phyloP scores from a whole-genome alignment of 2,797 vertebrate genomes.

The Sebastes vulpes region DNA sequence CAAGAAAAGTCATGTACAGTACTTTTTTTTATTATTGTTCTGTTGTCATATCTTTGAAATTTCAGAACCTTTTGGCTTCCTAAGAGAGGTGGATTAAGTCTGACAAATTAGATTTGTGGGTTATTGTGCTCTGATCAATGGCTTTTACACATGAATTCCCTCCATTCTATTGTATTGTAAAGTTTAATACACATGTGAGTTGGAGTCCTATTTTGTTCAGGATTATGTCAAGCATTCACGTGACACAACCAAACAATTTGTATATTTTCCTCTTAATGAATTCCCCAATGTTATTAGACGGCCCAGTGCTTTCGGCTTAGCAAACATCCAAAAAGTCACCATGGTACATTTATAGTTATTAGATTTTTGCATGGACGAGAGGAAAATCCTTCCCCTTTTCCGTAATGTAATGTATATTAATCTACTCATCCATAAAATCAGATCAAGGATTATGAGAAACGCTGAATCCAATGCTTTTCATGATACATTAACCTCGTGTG shows the following conservation, averaged over 20 bases:
- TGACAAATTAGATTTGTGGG: neutral
- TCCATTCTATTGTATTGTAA: neutral
- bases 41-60: neutral
- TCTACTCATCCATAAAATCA: conserved; percentile 78
- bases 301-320: conserved; percentile 16
- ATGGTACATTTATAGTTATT: conserved; percentile 68
- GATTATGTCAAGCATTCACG: conserved; percentile 23
- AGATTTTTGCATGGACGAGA: conserved; percentile 54
- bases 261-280: conserved; percentile 35
- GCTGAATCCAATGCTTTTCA: conserved; percentile 73
- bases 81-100: neutral
- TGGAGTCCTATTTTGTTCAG: conserved; percentile 1
- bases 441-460: conserved; percentile 74
- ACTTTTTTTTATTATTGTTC: neutral
- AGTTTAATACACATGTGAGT: neutral
- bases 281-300: conserved; percentile 38
- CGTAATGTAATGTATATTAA: conserved; percentile 69
- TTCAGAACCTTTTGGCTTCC: neutral
- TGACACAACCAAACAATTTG: conserved; percentile 31
- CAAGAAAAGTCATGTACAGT: neutral
- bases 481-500: conserved; percentile 71
- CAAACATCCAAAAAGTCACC: conserved; percentile 56
- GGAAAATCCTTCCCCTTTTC: conserved; percentile 37
- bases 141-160: neutral
- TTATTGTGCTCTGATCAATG: conserved; percentile 1